A percentile compares a stretch with the other conserved stretches of the same genome.
phyloP scores from a whole-genome alignment of 2,113 vertebrate species.

The Hoplias malabaricus region DNA sequence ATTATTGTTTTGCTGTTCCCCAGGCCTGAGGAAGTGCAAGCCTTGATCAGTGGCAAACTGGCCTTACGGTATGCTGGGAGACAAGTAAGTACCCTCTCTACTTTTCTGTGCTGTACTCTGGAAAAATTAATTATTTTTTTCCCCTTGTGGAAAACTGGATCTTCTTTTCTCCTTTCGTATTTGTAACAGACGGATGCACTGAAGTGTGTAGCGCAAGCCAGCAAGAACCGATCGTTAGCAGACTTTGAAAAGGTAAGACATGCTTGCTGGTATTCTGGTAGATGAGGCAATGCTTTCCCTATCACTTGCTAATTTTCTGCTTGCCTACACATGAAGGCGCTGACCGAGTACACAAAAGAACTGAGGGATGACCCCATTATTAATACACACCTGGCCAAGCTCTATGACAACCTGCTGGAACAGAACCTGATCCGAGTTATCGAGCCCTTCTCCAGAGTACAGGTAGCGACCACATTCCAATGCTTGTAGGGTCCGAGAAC shows the following conservation, averaged over 20 bases:
- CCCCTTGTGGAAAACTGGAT: neutral
- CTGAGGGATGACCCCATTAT: conserved; percentile 98
- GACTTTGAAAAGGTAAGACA: conserved; percentile 95
- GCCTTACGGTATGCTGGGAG: conserved; percentile 89
- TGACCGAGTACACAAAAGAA: conserved; percentile 95
- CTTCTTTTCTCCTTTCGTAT: conserved; percentile 24
- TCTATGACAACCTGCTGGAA: conserved; percentile 97
- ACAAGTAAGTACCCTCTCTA: conserved; percentile 76
- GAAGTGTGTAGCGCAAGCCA: conserved; percentile 95
- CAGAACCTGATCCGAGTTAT: conserved; percentile 98
- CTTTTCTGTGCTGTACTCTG: neutral
- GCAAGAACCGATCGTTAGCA: conserved; percentile 98
- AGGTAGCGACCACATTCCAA: too few species aligned
- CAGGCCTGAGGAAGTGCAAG: conserved; percentile 96
- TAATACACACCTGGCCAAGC: conserved; percentile 91
- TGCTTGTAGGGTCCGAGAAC: too few species aligned
- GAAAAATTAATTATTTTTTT: neutral
- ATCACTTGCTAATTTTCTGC: conserved; percentile 2
- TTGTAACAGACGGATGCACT: conserved; percentile 89
- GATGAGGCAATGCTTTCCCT: neutral
- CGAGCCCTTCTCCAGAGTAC: conserved; percentile 98
- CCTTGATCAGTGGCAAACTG: conserved; percentile 94
- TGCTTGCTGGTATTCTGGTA: neutral
- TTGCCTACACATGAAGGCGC: conserved; percentile 75
- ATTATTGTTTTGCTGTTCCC: neutral